phyloP scores from a whole-genome alignment of 2,888 invertebrate species.

The Caenorhabditis imperialis region DNA sequence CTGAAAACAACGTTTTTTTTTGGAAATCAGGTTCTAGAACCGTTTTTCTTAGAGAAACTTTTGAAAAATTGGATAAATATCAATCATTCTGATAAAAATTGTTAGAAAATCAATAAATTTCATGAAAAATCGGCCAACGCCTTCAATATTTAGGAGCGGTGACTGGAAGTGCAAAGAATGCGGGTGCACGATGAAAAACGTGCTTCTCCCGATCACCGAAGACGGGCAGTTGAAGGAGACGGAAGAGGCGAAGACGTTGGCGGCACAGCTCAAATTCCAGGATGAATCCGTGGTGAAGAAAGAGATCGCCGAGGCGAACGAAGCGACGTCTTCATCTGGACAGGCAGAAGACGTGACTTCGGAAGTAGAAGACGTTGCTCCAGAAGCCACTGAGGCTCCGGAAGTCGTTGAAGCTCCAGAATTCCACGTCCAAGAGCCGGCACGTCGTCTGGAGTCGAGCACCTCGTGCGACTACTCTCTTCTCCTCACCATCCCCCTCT shows the following conservation, averaged over 20 bases:
- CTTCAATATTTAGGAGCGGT: constrained; percentile 62
- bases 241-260: constrained; percentile 54
- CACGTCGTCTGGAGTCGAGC: constrained; percentile 11
- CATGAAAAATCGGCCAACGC: neutral
- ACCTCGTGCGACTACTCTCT: constrained; percentile 32
- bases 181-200: constrained; percentile 59
- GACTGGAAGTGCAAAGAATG: constrained; percentile 65
- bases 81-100: no score
- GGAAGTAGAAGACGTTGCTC: neutral
- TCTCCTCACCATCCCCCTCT: constrained; percentile 20
- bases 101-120: no score
- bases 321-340: neutral
- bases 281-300: constrained; percentile 34
- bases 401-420: constrained; percentile 1
- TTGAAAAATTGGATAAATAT: neutral
- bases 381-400: no score
- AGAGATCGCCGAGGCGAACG: constrained; percentile 6
- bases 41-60: neutral
- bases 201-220: constrained; percentile 54
- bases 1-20: no score
- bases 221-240: constrained; percentile 40
- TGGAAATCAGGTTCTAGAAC: no score
- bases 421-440: neutral
- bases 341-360: neutral
- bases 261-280: constrained; percentile 50